Evolutionary conservation across 2,888 invertebrate genomes (phyloP).

Genomic region (Dryadula phaetusa): DNA sequence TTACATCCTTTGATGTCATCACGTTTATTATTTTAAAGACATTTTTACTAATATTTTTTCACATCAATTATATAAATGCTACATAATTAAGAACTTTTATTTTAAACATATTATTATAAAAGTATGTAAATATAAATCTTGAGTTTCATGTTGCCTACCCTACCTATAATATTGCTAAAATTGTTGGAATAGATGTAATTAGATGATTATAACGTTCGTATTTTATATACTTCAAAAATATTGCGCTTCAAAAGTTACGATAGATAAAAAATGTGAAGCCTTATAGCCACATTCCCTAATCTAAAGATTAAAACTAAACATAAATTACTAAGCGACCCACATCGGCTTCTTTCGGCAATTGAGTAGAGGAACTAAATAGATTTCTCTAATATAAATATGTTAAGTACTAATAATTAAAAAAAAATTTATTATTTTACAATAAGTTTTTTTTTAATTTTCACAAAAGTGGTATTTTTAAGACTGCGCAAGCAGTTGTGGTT

Average conservation of each 20-base stretch:
- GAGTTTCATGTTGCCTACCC: constrained; percentile 27
- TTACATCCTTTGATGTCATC: constrained; percentile 62
- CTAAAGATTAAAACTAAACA: background rate
- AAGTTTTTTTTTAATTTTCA: too few species aligned
- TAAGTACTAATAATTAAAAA: too few species aligned
- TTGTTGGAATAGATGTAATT: background rate
- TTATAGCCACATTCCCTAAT: background rate
- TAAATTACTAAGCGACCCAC: background rate
- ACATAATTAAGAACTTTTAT: constrained; percentile 55
- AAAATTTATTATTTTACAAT: too few species aligned
- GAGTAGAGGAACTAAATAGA: too few species aligned
- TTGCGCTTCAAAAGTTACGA: background rate
- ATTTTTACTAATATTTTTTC: constrained; percentile 75
- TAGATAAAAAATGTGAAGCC: background rate
- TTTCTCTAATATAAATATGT: background rate
- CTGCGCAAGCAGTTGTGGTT: too few species aligned
- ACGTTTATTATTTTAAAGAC: constrained; percentile 75
- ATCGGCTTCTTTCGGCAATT: background rate
- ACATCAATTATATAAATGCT: constrained; percentile 78
- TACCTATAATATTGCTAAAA: background rate
- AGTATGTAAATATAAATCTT: constrained; percentile 37
- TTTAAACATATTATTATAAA: constrained; percentile 45
- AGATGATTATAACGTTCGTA: too few species aligned
- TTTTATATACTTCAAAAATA: background rate
- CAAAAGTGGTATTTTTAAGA: too few species aligned